Evolutionary conservation across 1,140 invertebrate species (phyloP).

Genomic region (Drosophila carrolli): DNA sequence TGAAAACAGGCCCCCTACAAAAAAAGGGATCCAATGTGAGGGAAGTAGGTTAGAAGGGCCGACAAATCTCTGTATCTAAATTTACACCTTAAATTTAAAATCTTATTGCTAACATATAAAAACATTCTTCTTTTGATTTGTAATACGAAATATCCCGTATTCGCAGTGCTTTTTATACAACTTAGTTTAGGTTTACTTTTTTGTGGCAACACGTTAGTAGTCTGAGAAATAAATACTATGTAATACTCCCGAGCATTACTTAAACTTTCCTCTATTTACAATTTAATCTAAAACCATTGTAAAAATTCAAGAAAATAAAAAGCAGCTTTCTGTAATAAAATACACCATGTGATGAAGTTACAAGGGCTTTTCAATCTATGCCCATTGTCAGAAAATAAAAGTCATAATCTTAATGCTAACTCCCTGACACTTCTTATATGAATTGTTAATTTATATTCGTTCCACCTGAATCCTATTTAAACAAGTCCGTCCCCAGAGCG

Average conservation of each 20-base stretch:
- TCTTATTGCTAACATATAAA: slow-evolving; percentile 31
- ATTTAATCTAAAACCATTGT: no score
- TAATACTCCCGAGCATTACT: no score
- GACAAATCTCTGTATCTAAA: slow-evolving; percentile 26
- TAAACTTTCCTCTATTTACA: no score
- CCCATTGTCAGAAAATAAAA: not conserved
- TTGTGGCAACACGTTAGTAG: no score
- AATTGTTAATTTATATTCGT: slow-evolving; percentile 20
- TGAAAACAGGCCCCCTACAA: slow-evolving; percentile 18
- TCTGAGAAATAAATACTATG: no score
- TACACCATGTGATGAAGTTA: not conserved
- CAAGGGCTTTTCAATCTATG: not conserved
- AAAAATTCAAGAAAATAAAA: no score
- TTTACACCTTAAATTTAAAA: slow-evolving; percentile 17
- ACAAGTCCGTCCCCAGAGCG: not conserved
- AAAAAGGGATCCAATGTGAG: slow-evolving; percentile 28
- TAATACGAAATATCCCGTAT: no score
- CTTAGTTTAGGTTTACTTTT: no score
- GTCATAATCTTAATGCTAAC: not conserved
- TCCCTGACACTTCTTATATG: slow-evolving; percentile 2
- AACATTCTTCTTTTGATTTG: no score
- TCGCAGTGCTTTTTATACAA: no score
- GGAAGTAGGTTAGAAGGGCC: slow-evolving; percentile 25
- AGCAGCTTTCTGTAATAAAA: not conserved
- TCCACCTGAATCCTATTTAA: slow-evolving; percentile 15